Conservation (phyloP, 2,888 invertebrate species). For the Drosophila atroscutellata region DNA sequence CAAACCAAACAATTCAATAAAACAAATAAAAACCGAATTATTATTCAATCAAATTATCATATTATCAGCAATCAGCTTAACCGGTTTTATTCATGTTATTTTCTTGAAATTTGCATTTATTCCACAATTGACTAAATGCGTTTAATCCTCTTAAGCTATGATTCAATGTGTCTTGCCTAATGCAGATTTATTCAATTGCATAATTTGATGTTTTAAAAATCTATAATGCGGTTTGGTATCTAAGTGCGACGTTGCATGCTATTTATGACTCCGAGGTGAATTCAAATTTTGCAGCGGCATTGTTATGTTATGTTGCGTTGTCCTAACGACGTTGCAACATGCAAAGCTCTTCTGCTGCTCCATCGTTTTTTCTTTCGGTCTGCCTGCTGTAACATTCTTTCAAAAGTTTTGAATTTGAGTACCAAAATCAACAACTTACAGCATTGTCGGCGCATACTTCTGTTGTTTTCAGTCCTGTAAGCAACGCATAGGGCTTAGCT, state of each 20-base stretch:
- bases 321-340: conserved; percentile 63
- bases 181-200: background rate
- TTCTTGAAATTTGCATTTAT: background rate
- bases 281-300: conserved; percentile 7
- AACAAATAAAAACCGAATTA: background rate
- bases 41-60: background rate
- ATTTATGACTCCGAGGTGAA: conserved; percentile 35
- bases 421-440: conserved; percentile 78
- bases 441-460: conserved; percentile 36
- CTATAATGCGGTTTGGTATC: conserved; percentile 14
- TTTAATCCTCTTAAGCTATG: conserved; percentile 8
- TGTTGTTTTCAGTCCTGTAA: conserved; percentile 42
- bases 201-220: conserved; percentile 1
- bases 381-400: conserved; percentile 44
- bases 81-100: background rate
- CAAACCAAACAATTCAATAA: background rate
- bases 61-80: conserved; percentile 2
- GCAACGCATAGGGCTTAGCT: conserved; percentile 40
- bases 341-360: conserved; percentile 47
- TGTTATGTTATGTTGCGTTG: conserved; percentile 16
- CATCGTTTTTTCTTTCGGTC: background rate
- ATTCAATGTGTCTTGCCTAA: background rate
- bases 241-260: conserved; percentile 32
- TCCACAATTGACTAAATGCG: background rate
- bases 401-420: conserved; percentile 71